phyloP scores from a whole-genome alignment of 2,113 vertebrate genomes.

The Corynorhinus townsendii region DNA sequence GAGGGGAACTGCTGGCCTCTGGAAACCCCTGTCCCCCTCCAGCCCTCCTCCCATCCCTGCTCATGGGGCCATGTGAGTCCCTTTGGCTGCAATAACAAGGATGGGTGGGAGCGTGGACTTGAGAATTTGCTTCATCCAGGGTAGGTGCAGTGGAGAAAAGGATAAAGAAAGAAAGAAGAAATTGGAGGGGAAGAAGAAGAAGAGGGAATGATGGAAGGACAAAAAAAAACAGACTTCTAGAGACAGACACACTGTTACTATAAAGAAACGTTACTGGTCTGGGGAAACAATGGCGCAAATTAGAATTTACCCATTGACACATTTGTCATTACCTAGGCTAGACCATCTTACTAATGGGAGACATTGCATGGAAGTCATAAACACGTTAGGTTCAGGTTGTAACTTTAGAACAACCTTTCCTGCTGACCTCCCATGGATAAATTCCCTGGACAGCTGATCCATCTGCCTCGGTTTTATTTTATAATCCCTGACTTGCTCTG shows the following conservation, averaged over 20 bases:
- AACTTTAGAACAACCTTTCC: not conserved
- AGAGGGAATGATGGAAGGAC: not conserved
- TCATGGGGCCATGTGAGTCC: not conserved
- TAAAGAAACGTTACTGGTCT: not conserved
- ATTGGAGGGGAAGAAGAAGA: not conserved
- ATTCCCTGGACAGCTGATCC: not conserved
- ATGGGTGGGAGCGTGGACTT: rapidly evolving
- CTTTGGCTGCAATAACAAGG: not conserved
- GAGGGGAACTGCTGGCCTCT: not conserved
- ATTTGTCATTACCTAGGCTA: constrained; percentile 2
- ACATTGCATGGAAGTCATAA: not conserved
- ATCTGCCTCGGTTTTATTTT: not conserved
- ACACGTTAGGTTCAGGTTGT: constrained; percentile 17
- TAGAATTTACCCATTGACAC: not conserved
- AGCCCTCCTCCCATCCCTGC: not conserved
- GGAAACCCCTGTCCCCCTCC: not conserved
- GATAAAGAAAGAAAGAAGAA: not conserved
- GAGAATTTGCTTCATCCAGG: not conserved
- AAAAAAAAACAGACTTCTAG: not conserved
- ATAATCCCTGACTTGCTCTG: not conserved
- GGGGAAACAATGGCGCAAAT: not conserved
- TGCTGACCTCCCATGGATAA: not conserved
- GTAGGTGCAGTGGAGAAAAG: not conserved
- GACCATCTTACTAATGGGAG: not conserved
- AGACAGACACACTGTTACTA: not conserved